Evolutionary conservation across 2,113 vertebrate species (phyloP), one percentile per base, ranked within the genome.

Genomic region (Perca fluviatilis): DNA sequence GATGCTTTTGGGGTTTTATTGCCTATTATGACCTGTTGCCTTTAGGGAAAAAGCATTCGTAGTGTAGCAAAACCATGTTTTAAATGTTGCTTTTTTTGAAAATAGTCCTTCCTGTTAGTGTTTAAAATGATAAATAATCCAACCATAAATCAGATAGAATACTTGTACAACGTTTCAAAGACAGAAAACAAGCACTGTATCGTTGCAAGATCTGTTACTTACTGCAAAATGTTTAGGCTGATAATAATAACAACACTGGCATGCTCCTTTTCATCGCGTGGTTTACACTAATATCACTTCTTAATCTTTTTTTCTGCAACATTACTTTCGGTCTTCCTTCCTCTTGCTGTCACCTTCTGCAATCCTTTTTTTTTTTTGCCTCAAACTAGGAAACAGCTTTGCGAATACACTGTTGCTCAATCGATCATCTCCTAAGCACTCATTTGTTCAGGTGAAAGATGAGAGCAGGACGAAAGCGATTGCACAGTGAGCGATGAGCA

Each of bases 381-480:
- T 49, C 13, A 65, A n/a, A 58, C 46, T 6, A 3, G 12, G 27
- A 53, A 27, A 61, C 47, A 62, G 11, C 68, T 72, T 25, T 49
- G 25, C 25, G 12, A 21, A 19, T 25, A 12, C 30, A 3, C 18
- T 7, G 16, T n/a, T 57, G 18, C 60, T 3, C 57, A 50, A 16
- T 40, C 1, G 10, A 18, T 61, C 58, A 8, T 58, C 19, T 21
- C 27, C 50, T 60, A 14, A 11, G 40, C n/a, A 0, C 9, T 65
- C 49, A 33, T 79, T 62, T 40, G 78, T 51, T 40, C 30, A 21
- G 23, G 49, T 80, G 79, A 83, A 74, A 65, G 82, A 77, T 7
- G 63, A 79, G 30, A 16, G 30, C 51, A 47, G 51, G 21, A n/a
- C 13, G 8, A 40, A 23, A 4, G 18, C 6, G 1, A 49, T 8